These are phyloP conservation scores for Neomonachus schauinslandi DNA, from an alignment of 2,113 vertebrate genomes.

Conservation along the genomic window DNA sequence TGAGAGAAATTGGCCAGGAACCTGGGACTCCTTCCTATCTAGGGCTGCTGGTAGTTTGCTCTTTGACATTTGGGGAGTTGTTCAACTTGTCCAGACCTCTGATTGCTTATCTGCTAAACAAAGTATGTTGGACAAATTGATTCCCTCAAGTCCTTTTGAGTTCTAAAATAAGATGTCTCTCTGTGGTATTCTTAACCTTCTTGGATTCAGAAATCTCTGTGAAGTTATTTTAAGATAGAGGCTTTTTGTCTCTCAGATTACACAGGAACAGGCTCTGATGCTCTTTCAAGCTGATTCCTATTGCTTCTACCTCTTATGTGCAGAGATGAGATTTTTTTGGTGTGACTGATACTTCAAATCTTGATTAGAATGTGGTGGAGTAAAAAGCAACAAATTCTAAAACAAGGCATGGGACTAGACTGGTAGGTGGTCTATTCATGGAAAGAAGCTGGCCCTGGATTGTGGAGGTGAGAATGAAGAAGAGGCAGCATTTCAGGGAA, in stretches of 20 bases:
- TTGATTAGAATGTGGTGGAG: neutral
- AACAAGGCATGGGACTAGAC: neutral
- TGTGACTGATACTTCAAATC: neutral
- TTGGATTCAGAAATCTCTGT: conserved; percentile 29
- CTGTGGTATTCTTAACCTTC: conserved; percentile 28
- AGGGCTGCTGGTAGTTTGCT: neutral
- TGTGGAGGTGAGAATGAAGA: neutral
- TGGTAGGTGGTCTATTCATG: neutral
- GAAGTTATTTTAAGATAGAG: conserved; percentile 55
- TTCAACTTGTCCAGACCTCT: neutral
- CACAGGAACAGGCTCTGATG: neutral
- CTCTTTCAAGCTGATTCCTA: neutral
- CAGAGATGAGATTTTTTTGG: neutral
- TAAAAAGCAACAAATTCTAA: neutral
- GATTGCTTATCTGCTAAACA: conserved; percentile 53
- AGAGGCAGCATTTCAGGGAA: neutral
- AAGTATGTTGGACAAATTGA: conserved; percentile 23
- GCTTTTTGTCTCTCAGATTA: conserved; percentile 4
- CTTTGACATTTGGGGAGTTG: conserved; percentile 15
- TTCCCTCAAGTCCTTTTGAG: neutral
- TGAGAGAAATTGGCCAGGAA: neutral
- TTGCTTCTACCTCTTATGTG: neutral
- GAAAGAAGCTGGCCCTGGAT: neutral
- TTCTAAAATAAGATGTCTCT: conserved; percentile 55
- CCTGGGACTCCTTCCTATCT: neutral